Conservation (phyloP, 2,888 invertebrate species). For the Mythimna ferrago region DNA sequence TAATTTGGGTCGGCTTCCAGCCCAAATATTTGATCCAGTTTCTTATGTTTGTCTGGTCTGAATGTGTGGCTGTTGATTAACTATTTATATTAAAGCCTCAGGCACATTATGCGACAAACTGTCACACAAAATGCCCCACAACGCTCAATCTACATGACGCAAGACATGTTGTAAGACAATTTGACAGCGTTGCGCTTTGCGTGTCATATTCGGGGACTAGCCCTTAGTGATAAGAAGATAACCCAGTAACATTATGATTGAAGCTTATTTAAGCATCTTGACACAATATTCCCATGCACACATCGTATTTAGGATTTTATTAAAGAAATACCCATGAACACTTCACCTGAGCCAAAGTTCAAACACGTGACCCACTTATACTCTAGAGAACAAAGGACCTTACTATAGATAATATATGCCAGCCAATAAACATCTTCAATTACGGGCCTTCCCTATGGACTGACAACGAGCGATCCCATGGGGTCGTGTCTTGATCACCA, state of each 20-base stretch:
- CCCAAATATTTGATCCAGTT: not conserved
- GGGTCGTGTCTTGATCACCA: slow-evolving; percentile 20
- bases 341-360: not conserved
- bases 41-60: not conserved
- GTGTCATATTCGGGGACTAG: too few relatives aligned
- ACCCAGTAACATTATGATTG: too few relatives aligned
- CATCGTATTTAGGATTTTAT: not conserved
- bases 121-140: too few relatives aligned
- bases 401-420: slow-evolving; percentile 7
- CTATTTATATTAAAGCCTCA: too few relatives aligned
- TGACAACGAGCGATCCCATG: slow-evolving; percentile 23
- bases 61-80: too few relatives aligned
- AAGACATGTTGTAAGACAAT: too few relatives aligned
- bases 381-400: not conserved
- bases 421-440: slow-evolving; percentile 34
- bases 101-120: too few relatives aligned
- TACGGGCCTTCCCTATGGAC: slow-evolving; percentile 31
- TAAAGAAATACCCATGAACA: not conserved
- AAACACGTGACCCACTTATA: not conserved
- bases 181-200: too few relatives aligned
- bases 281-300: too few relatives aligned
- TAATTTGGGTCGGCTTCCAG: not conserved
- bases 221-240: too few relatives aligned
- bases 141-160: too few relatives aligned
- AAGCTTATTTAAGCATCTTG: too few relatives aligned